A percentile compares a stretch with the other conserved stretches of the same genome.
Conservation (phyloP, 2,888 invertebrate genomes). For the Seira ritae region DNA sequence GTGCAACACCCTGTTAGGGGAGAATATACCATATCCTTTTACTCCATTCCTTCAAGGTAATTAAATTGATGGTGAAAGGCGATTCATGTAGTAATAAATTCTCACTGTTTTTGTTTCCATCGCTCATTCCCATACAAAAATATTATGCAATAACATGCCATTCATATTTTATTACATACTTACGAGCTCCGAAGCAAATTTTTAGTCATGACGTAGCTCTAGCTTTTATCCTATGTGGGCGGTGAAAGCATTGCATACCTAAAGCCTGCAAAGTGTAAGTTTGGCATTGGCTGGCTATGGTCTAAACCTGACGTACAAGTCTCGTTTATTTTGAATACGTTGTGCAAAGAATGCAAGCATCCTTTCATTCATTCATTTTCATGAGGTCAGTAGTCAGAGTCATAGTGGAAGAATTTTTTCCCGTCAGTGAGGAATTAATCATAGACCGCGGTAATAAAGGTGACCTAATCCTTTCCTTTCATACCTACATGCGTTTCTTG, state of each 20-base stretch:
- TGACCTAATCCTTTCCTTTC: background rate
- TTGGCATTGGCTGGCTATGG: background rate
- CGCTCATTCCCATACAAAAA: background rate
- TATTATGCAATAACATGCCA: slow-evolving; percentile 5
- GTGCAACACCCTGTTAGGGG: too few species aligned
- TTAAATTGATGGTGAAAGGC: slow-evolving; percentile 9
- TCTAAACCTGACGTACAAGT: too few species aligned
- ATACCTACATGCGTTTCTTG: background rate
- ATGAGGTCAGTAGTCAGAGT: slow-evolving; percentile 3
- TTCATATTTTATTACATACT: background rate
- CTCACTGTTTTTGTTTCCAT: background rate
- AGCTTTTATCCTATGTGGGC: slow-evolving; percentile 1
- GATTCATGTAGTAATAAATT: background rate
- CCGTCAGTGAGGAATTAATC: background rate
- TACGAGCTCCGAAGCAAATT: background rate
- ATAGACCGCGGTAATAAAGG: slow-evolving; percentile 15
- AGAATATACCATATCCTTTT: too few species aligned
- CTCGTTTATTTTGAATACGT: too few species aligned
- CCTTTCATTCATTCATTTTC: background rate
- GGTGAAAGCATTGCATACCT: slow-evolving; percentile 3
- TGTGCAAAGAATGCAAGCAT: background rate
- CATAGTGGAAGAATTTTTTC: slow-evolving; percentile 1
- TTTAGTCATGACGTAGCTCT: background rate
- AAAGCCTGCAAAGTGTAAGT: background rate
- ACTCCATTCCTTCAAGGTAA: too few species aligned